Evolutionary conservation across 2,888 invertebrate species (phyloP).

Genomic region (Cordylochernes scorpioides): DNA sequence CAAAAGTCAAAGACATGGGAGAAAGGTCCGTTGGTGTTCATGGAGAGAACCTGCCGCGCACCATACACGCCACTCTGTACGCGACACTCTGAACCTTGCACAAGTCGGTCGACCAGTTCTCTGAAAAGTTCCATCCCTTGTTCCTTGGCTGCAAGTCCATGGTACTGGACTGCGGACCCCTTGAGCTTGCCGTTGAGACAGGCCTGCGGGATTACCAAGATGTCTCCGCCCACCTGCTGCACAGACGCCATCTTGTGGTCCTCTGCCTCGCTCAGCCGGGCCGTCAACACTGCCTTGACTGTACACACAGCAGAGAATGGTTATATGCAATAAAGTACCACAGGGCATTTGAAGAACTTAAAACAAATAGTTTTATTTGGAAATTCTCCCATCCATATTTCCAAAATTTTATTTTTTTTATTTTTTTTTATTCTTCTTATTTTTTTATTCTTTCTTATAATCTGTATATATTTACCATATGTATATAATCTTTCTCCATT

Average conservation of each 20-base stretch:
- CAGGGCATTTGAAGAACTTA: too few relatives aligned
- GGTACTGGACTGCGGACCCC: conserved; percentile 24
- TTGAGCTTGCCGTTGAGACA: conserved; percentile 24
- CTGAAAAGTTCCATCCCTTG: conserved; percentile 20
- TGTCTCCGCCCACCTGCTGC: conserved; percentile 21
- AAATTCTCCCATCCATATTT: too few relatives aligned
- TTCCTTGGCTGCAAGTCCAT: conserved; percentile 22
- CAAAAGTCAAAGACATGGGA: conserved; percentile 21
- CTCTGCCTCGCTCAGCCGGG: conserved; percentile 18
- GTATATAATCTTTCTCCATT: too few relatives aligned
- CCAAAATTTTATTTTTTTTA: too few relatives aligned
- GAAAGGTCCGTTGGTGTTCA: conserved; percentile 23
- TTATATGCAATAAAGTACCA: too few relatives aligned
- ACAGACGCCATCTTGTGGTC: conserved; percentile 18
- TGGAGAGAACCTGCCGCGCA: conserved; percentile 22
- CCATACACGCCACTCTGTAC: conserved; percentile 22
- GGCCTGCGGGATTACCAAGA: conserved; percentile 25
- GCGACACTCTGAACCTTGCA: not conserved
- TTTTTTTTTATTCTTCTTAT: too few relatives aligned
- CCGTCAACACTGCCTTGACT: conserved; percentile 18
- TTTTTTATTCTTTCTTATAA: too few relatives aligned
- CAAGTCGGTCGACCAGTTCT: not conserved
- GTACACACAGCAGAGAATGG: too few relatives aligned
- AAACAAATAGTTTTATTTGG: too few relatives aligned
- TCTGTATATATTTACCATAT: too few relatives aligned